Conservation (phyloP, 2,888 invertebrate species). For the Gymnoscelis rufifasciata region DNA sequence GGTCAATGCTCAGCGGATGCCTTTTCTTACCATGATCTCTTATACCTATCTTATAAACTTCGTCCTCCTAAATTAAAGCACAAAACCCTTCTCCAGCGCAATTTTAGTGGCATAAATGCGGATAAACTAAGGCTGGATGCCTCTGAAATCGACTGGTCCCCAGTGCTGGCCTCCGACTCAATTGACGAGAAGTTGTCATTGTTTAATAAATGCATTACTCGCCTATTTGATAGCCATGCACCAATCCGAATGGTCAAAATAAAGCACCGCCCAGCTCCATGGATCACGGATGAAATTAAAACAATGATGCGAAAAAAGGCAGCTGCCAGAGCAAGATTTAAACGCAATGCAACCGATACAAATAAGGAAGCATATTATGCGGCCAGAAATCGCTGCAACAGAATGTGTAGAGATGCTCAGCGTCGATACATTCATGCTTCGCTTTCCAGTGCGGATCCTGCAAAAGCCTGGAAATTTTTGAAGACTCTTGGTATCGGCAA, state of each 20-base stretch:
- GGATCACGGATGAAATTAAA: no score
- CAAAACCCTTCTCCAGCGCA: background rate
- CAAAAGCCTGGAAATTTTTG: background rate
- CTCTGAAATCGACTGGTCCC: no score
- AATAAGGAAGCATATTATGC: background rate
- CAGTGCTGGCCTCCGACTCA: background rate
- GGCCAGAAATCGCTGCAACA: no score
- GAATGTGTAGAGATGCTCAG: no score
- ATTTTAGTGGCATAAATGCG: background rate
- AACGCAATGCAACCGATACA: background rate
- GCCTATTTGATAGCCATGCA: background rate
- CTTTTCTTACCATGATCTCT: conserved; percentile 1
- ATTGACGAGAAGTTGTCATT: background rate
- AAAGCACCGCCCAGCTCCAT: background rate
- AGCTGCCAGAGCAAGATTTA: background rate
- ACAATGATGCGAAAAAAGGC: background rate
- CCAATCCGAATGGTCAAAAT: background rate
- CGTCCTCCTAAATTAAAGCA: conserved; percentile 1
- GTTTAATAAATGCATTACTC: background rate
- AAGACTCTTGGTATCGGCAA: background rate
- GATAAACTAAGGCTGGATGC: background rate
- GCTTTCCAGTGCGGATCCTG: background rate
- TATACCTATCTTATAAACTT: conserved; percentile 1
- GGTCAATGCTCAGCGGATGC: background rate
- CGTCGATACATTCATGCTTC: no score